Conservation (phyloP, 2,113 vertebrate species). For the Tringa solitaria region DNA sequence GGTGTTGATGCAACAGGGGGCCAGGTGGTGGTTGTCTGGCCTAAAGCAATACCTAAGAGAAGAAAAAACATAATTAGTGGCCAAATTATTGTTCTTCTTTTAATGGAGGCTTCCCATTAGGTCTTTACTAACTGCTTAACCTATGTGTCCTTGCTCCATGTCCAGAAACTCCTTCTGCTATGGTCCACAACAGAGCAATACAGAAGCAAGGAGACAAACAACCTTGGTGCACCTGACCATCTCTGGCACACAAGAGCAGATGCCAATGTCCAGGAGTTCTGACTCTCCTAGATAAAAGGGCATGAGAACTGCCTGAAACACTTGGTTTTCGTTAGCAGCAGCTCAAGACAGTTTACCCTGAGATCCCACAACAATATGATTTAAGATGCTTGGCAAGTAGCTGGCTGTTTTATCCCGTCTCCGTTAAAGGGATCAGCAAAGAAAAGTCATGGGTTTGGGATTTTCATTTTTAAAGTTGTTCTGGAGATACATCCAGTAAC, state of each 20-base stretch:
- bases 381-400: not conserved
- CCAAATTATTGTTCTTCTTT: not conserved
- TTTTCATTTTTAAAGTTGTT: not conserved
- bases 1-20: not conserved
- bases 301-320: not conserved
- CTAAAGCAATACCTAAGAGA: slow-evolving; percentile 29
- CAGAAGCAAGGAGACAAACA: not conserved
- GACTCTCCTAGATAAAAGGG: not conserved
- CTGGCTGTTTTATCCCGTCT: not conserved
- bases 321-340: not conserved
- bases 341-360: not conserved
- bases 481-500: not conserved
- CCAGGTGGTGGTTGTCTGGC: not conserved
- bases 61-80: not conserved
- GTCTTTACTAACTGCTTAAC: not conserved
- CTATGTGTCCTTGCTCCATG: accelerated
- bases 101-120: not conserved
- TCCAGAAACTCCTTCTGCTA: not conserved
- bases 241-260: not conserved
- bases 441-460: not conserved
- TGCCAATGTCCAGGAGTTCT: not conserved
- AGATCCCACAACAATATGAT: not conserved
- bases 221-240: not conserved
- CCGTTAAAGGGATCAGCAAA: not conserved
- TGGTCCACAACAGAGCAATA: not conserved